Percentiles rank a stretch among this genome's conserved stretches.
phyloP scores from a whole-genome alignment of 2,888 invertebrate species.

The Sabatieria punctata region DNA sequence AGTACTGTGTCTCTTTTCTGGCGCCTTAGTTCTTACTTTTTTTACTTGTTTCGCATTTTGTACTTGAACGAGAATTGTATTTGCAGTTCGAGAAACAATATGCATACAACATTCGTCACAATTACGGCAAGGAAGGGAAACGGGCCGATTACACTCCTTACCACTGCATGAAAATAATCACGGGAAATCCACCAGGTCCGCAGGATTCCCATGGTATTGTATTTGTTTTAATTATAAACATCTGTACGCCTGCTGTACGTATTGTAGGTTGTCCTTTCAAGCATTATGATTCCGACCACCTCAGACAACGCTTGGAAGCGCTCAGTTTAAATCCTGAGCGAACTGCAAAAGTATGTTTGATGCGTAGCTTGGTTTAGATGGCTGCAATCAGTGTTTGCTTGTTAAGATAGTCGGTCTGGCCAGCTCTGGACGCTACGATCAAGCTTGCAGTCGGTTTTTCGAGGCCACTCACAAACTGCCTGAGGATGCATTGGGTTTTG shows the following conservation, averaged over 20 bases:
- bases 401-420: slow-evolving; percentile 15
- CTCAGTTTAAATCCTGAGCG: slow-evolving; percentile 3
- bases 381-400: neutral
- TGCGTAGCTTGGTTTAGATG: neutral
- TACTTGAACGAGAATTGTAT: neutral
- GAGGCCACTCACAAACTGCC: slow-evolving; percentile 22
- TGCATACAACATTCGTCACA: slow-evolving; percentile 72
- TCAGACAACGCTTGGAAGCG: slow-evolving; percentile 36
- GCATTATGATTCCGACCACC: slow-evolving; percentile 51
- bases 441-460: slow-evolving; percentile 25
- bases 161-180: slow-evolving; percentile 69
- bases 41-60: neutral
- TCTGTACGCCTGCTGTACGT: neutral
- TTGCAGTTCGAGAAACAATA: slow-evolving; percentile 75
- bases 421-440: slow-evolving; percentile 16
- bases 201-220: slow-evolving; percentile 58
- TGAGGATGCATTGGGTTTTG: slow-evolving; percentile 18
- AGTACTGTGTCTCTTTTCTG: neutral
- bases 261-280: slow-evolving; percentile 63
- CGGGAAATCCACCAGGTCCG: slow-evolving; percentile 43
- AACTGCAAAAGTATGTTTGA: neutral
- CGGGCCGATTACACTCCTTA: slow-evolving; percentile 71
- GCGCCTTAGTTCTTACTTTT: neutral
- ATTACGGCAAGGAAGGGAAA: slow-evolving; percentile 87
- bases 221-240: neutral